phyloP scores from a whole-genome alignment of 2,888 invertebrate species.

The Ariolimax columbianus region DNA sequence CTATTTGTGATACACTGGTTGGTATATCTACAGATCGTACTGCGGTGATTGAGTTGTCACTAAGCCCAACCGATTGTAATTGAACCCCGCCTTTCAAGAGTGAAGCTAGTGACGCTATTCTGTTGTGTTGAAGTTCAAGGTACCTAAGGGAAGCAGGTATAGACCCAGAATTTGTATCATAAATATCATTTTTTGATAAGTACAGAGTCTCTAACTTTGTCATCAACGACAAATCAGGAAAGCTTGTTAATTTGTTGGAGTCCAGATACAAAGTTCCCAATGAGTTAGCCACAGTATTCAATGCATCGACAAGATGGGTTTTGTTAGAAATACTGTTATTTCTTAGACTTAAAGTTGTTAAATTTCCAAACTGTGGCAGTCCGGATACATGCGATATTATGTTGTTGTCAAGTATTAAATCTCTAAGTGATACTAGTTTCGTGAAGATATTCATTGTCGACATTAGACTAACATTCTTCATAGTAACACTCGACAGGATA shows the following conservation, averaged over 20 bases:
- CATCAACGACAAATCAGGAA: slow-evolving; percentile 15
- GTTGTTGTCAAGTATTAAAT: slow-evolving; percentile 3
- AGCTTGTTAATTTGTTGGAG: background rate
- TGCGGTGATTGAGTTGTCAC: background rate
- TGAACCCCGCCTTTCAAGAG: background rate
- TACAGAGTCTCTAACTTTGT: background rate
- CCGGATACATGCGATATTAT: background rate
- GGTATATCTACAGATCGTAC: background rate
- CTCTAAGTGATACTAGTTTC: background rate
- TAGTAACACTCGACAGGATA: background rate
- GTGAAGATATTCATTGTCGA: background rate
- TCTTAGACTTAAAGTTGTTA: background rate
- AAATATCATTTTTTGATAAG: background rate
- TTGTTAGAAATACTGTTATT: background rate
- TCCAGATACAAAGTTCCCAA: background rate
- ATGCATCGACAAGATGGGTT: background rate
- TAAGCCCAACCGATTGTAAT: background rate
- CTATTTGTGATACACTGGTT: background rate
- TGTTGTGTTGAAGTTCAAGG: background rate
- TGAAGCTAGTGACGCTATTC: background rate
- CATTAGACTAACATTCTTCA: background rate
- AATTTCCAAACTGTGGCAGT: background rate
- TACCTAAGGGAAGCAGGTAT: background rate
- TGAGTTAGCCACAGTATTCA: background rate
- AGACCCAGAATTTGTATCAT: background rate